Base-by-base conservation (phyloP, 2,888 invertebrate genomes). In the Lacanobia wlatinum region DNA sequence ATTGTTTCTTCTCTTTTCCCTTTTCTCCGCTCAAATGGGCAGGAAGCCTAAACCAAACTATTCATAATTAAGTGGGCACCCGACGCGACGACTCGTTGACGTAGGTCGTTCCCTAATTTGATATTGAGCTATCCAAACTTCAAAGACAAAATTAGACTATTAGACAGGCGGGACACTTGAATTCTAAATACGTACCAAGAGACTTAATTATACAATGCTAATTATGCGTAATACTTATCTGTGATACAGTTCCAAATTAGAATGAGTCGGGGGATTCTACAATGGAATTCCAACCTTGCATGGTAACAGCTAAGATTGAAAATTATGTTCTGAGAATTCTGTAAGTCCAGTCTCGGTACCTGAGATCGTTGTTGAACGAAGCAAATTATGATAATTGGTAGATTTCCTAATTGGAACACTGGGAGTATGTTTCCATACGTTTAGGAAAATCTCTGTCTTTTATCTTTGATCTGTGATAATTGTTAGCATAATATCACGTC, bases 161-260 rank as follows among this genome's bases (percentile, higher is more conserved):
- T 82, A 78, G 67, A 68, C 74, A 56, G 48, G 28, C 28, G 65
- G 28, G 66, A 66, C 40, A 79, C 79, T 82, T 82, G 83, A 79
- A 81, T 81, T 76, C 82, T 70, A 76, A 81, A 81, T 82, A 82
- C 64, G 43, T 60, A 75, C 56, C 67, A 18, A 61, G 61, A 66
- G 71, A 79, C 79, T 76, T 76, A 79, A 81, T 78, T 78, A 82
- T 75, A 68, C 76, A 67, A 82, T 79, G 79, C 82, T 80, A 80
- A 80, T 80, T 80, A 80, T 74, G 74, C 82, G 46, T 82, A 62
- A 82, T 80, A 70, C 80, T 82, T 82, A 82, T 82, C 82, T 82
- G 82, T 78, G 78, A 74, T 78, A 80, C 78, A 82, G 58, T 70
- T 78, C 62, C 73, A 82, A 80, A 73, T 80, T 82, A 69, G 68